Percentiles rank a stretch among this genome's conserved stretches.
These are phyloP conservation scores for Protobothrops mucrosquamatus DNA, from an alignment of 2,113 vertebrate species.

Conservation along the genomic window DNA sequence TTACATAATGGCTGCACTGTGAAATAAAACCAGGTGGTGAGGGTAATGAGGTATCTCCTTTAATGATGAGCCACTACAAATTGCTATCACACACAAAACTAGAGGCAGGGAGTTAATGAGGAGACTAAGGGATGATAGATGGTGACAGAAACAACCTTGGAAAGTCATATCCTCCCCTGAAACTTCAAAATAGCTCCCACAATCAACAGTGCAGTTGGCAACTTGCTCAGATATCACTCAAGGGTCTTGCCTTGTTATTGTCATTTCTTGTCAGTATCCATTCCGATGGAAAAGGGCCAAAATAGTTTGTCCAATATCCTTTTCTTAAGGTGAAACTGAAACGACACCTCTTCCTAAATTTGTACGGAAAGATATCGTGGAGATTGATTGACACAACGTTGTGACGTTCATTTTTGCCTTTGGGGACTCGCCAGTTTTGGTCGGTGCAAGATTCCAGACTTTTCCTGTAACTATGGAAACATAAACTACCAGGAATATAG, in stretches of 20 bases:
- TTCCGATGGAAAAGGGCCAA: not conserved
- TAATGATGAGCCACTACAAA: slow-evolving; percentile 1
- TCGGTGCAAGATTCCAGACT: not conserved
- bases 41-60: slow-evolving; percentile 37
- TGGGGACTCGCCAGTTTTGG: not conserved
- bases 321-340: not conserved
- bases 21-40: slow-evolving; percentile 47
- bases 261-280: not conserved
- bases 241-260: not conserved
- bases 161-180: not conserved
- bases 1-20: slow-evolving; percentile 11
- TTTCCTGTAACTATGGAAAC: not conserved
- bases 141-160: slow-evolving; percentile 1
- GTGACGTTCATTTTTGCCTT: not conserved
- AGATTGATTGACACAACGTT: not conserved
- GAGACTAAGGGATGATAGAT: not conserved
- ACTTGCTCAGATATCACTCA: not conserved
- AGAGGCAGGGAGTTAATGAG: slow-evolving; percentile 25
- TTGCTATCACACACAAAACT: not conserved
- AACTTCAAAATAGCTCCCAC: not conserved
- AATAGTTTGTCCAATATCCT: not conserved
- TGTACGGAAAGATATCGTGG: no score
- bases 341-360: not conserved
- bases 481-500: not conserved
- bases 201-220: not conserved